Evolutionary conservation across 2,797 vertebrate genomes (phyloP).

Genomic region (Cheirogaleus major): DNA sequence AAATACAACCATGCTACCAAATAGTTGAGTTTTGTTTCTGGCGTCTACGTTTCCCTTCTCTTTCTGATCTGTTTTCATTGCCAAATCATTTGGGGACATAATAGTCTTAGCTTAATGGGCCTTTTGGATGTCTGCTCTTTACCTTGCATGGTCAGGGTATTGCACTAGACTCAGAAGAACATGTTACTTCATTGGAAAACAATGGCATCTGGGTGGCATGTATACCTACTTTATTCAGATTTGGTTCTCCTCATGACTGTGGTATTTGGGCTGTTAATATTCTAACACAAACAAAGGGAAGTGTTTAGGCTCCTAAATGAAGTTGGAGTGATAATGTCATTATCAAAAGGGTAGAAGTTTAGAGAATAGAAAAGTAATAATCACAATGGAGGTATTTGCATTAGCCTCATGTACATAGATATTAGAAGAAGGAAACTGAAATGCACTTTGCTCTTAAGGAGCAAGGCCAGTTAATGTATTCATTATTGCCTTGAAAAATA

Average conservation of each 20-base stretch:
- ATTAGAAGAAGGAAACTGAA: conserved; percentile 9
- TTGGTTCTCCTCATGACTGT: conserved; percentile 55
- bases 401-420: background rate
- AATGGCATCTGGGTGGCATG: conserved; percentile 68
- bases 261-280: conserved; percentile 71
- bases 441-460: conserved; percentile 42
- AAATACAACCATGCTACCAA: background rate
- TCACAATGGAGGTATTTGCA: conserved; percentile 31
- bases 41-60: background rate
- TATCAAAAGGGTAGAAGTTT: conserved; percentile 37
- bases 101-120: background rate
- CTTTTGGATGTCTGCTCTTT: conserved; percentile 50
- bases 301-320: conserved; percentile 60
- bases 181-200: conserved; percentile 76
- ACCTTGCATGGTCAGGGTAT: conserved; percentile 28
- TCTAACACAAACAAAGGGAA: conserved; percentile 69
- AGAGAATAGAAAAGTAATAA: conserved; percentile 52
- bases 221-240: conserved; percentile 78
- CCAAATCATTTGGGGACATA: background rate
- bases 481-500: conserved; percentile 64
- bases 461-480: conserved; percentile 61
- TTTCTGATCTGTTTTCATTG: background rate
- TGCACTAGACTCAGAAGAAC: conserved; percentile 21
- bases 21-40: background rate
- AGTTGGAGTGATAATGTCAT: conserved; percentile 51